These are phyloP conservation scores for Zaprionus vittiger DNA, from an alignment of 1,140 invertebrate species.

Conservation along the genomic window DNA sequence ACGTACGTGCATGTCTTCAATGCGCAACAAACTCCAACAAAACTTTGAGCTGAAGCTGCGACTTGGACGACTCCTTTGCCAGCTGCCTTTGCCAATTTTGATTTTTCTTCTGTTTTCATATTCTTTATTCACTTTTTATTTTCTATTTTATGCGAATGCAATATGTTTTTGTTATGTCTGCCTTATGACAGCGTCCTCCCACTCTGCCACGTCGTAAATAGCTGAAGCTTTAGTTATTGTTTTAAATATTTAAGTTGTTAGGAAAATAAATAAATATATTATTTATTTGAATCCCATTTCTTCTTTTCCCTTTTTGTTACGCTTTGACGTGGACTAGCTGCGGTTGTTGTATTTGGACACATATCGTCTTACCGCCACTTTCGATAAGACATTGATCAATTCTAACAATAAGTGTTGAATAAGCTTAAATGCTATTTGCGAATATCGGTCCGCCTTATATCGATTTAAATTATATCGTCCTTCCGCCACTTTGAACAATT, in stretches of 20 bases:
- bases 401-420: no score
- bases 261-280: no score
- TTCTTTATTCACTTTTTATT: conserved; percentile 6
- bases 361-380: no score
- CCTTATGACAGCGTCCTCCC: neutral
- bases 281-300: neutral
- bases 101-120: conserved; percentile 3
- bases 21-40: conserved; percentile 25
- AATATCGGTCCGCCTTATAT: no score
- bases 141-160: conserved; percentile 10
- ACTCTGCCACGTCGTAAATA: neutral
- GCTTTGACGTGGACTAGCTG: no score
- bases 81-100: conserved; percentile 16
- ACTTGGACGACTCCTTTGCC: conserved; percentile 4
- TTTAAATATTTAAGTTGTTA: conserved; percentile 3
- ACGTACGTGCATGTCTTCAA: conserved; percentile 20
- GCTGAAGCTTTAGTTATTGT: neutral
- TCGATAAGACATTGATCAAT: no score
- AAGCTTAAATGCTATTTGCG: no score
- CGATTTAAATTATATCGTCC: no score
- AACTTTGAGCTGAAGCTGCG: conserved; percentile 13
- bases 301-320: conserved; percentile 3
- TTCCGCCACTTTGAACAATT: no score
- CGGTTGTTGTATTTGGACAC: no score
- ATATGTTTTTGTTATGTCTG: conserved; percentile 11